Percentiles rank a stretch among this genome's conserved stretches.
Evolutionary conservation across 2,888 invertebrate species (phyloP).

Genomic region (Aporophyla lueneburgensis): DNA sequence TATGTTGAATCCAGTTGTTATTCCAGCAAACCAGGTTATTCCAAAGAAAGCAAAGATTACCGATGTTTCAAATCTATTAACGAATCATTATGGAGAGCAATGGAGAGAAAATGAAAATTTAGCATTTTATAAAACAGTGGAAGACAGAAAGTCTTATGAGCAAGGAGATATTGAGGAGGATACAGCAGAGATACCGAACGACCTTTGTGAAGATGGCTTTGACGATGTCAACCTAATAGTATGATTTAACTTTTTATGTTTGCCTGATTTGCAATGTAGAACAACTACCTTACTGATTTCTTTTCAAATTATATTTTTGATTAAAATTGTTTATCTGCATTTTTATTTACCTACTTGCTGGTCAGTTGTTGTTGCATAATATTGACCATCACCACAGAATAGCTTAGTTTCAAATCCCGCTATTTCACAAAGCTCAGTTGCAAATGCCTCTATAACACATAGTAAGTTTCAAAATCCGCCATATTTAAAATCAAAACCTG

Average conservation of each 20-base stretch:
- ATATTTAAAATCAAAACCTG: constrained; percentile 27
- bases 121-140: too few species aligned
- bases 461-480: constrained; percentile 24
- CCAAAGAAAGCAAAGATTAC: constrained; percentile 42
- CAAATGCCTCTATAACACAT: constrained; percentile 11
- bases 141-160: constrained; percentile 24
- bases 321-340: constrained; percentile 18
- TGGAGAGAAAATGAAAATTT: constrained; percentile 23
- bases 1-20: constrained; percentile 37
- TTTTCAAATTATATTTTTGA: constrained; percentile 21
- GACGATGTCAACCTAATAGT: constrained; percentile 14
- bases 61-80: constrained; percentile 43
- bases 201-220: constrained; percentile 8
- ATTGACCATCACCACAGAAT: constrained; percentile 10
- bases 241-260: constrained; percentile 2
- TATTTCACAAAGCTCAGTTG: too few species aligned
- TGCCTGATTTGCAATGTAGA: constrained; percentile 17
- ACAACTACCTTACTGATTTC: constrained; percentile 19
- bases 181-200: constrained; percentile 9
- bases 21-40: constrained; percentile 17
- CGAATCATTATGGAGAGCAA: constrained; percentile 40
- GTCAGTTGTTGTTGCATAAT: constrained; percentile 22
- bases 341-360: constrained; percentile 21
- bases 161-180: constrained; percentile 21
- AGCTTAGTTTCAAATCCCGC: constrained; percentile 7